Base-by-base conservation (phyloP, 1,140 invertebrate genomes). In the Ylistrum balloti region DNA sequence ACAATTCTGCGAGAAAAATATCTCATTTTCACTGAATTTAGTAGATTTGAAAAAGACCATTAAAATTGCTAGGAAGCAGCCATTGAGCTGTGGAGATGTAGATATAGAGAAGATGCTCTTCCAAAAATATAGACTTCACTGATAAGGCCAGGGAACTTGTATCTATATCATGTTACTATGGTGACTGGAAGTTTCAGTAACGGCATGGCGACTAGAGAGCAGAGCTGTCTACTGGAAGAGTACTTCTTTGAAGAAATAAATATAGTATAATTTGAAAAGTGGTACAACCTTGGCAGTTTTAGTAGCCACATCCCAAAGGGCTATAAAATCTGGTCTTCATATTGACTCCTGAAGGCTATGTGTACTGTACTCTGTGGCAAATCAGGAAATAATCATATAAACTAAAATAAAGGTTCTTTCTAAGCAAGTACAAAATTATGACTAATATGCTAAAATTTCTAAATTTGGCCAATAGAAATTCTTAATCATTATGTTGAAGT, bases 101-200 rank as follows among this genome's bases (percentile, higher is more conserved):
- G 56, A 28, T 28, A 74, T n/a, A 28, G 56, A 74, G 56, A 74
- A 74, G 56, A 74, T 74, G 56, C 56, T 48, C 45, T 74, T 74
- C 56, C 56, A 74, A 74, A 74, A 74, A 74, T 74, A 74, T 74
- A 74, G 56, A 74, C 56, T 74, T 74, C 28, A 17, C 22, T 74
- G 56, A 74, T 74, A 74, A 74, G 56, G n/a, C 56, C n/a, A 74
- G 56, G n/a, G 56, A 74, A 74, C 22, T 74, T 74, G 56, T 74
- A 74, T 74, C 56, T 74, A 74, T 74, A 74, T 74, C 22, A 17
- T 74, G 56, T 74, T 74, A 28, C 56, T 74, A 74, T 74, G 56
- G 56, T 74, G 56, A 74, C 56, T 74, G 56, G 56, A 28, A 74
- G 56, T 74, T 74, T 28, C n/a, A n/a, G 56, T 22, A 74, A 74